phyloP scores from a whole-genome alignment of 2,888 invertebrate species.

The Nomada lathburiana region DNA sequence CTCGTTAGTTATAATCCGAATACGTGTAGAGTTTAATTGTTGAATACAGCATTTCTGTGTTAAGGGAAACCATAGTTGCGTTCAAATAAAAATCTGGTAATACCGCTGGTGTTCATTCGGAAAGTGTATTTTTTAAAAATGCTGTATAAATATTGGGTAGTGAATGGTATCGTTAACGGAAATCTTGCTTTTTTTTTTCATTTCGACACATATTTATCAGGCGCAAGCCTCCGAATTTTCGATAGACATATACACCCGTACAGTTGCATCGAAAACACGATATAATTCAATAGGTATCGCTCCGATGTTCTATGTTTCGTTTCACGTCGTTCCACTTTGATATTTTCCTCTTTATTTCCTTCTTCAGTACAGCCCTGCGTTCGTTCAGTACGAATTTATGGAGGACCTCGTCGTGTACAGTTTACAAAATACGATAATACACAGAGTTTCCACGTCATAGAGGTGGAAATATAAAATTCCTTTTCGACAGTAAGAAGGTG shows the following conservation, averaged over 20 bases:
- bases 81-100: no score
- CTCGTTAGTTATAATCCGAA: no score
- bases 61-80: no score
- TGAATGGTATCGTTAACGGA: background rate
- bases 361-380: no score
- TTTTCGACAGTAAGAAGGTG: no score
- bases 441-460: no score
- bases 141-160: background rate
- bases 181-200: background rate
- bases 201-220: background rate
- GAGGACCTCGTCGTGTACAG: background rate
- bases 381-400: background rate
- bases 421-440: background rate
- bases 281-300: slow-evolving; percentile 44
- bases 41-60: no score
- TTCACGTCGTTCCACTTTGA: background rate
- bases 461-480: no score
- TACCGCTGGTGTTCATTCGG: no score
- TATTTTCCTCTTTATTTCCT: slow-evolving; percentile 20
- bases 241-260: no score
- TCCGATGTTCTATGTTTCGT: slow-evolving; percentile 25
- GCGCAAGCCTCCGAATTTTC: no score
- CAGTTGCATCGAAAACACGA: slow-evolving; percentile 3
- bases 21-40: no score
- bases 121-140: background rate